Evolutionary conservation across 2,888 invertebrate genomes (phyloP), one percentile per base, ranked within the genome.

Genomic region (Agrotis puta): DNA sequence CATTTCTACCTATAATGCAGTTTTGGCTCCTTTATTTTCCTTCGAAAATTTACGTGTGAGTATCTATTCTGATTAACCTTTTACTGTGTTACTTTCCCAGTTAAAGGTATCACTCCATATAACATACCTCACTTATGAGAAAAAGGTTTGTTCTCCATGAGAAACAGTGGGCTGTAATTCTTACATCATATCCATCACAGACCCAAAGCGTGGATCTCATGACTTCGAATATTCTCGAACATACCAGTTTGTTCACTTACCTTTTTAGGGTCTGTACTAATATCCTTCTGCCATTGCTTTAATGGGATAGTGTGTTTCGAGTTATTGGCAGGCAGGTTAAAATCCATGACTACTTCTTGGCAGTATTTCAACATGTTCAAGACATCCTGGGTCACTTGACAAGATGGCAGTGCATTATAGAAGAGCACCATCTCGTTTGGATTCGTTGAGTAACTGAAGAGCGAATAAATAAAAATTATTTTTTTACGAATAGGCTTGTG

Each of bases 381-480:
- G 1, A 82, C 95, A 79, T 80, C 81, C 3, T 0, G 70, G 0
- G 78, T 63, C 1, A 82, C 87, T 14, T 27, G 2, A 56, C 85
- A 83, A 2, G 71, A 64, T 1, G 0, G 0, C 0, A 82, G 68
- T 2, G 63, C 18, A 13, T 51, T 75, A 57, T 92, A 94, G 20
- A 77, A 85, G 22, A 85, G 81, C 3, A 96, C 76, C 3, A 85
- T 61, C 83, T 97, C 97, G 0, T 79, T 66, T 0, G 97, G 97
- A 79, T 97, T 96, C 9, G 97, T 97, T 1, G 97, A 97, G 85
- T 95, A 94, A 2, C 97, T 97, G 84, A 58, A 92, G 89, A 66
- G 61, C n/a, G 59, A 39, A 59, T 27, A 61, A 47, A n/a, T n/a
- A 61, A 61, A 62, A 50, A 57, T 3, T 53, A 56, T 5, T 22